Conservation (phyloP, 2,113 vertebrate genomes). For the Odobenus rosmarus region DNA sequence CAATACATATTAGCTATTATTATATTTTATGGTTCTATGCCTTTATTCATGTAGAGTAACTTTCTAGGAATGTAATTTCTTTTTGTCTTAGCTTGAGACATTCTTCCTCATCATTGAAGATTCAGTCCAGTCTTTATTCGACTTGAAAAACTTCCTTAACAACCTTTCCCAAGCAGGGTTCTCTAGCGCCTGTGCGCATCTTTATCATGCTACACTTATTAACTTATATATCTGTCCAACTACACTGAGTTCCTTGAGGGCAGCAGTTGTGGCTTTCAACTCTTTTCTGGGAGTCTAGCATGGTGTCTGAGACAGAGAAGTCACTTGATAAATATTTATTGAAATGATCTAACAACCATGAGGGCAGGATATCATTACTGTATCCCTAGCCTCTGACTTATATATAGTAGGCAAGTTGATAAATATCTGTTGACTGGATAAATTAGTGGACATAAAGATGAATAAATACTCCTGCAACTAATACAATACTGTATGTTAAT, state of each 20-base stretch:
- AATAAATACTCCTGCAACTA: background rate
- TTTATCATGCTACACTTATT: fast-evolving
- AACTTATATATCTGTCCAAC: background rate
- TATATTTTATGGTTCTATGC: background rate
- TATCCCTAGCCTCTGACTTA: background rate
- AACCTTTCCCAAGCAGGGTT: background rate
- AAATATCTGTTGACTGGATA: background rate
- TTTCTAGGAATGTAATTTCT: background rate
- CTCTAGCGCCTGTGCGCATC: background rate
- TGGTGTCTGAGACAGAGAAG: background rate
- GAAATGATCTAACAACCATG: background rate
- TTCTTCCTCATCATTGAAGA: background rate
- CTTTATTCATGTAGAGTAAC: background rate
- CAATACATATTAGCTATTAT: background rate
- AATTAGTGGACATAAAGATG: background rate
- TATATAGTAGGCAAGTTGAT: background rate
- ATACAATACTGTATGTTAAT: background rate
- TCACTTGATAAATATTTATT: background rate
- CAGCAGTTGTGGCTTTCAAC: background rate
- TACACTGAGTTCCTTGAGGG: background rate
- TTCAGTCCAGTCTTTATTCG: background rate
- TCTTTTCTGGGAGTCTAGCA: background rate
- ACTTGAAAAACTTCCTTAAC: background rate
- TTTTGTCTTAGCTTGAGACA: background rate
- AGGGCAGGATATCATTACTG: background rate